Evolutionary conservation across 2,888 invertebrate genomes (phyloP).

Genomic region (Aspidapion aeneum): DNA sequence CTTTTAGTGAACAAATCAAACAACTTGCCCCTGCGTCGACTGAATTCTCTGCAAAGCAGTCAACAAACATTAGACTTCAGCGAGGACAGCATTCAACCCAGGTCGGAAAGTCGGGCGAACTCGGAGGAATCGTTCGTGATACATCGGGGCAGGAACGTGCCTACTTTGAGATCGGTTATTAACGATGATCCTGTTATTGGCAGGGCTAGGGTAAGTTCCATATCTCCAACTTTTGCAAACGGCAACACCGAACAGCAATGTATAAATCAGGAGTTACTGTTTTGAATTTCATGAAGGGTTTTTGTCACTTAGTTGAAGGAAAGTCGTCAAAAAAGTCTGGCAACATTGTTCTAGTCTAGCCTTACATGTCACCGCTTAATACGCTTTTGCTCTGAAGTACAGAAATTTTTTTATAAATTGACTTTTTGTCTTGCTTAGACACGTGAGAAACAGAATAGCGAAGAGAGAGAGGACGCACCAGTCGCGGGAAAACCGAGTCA

Average conservation of each 20-base stretch:
- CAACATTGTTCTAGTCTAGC: no score
- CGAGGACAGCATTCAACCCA: slow-evolving; percentile 29
- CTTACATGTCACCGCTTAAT: no score
- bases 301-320: no score
- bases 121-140: slow-evolving; percentile 76
- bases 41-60: slow-evolving; percentile 45
- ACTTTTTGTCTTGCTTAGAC: no score
- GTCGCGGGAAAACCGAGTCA: slow-evolving; percentile 86
- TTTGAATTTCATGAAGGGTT: no score
- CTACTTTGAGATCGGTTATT: slow-evolving; percentile 68
- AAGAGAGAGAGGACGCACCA: slow-evolving; percentile 62
- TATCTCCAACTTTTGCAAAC: no score
- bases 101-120: slow-evolving; percentile 36
- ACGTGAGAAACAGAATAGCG: slow-evolving; percentile 57
- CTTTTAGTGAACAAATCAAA: background rate
- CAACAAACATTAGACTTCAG: slow-evolving; percentile 47
- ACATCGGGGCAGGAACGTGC: slow-evolving; percentile 73
- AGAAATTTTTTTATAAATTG: no score
- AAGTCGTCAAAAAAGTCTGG: no score
- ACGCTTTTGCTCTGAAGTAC: no score
- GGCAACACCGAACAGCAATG: no score
- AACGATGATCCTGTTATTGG: slow-evolving; percentile 53
- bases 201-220: background rate
- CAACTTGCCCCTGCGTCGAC: slow-evolving; percentile 40
- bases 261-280: no score